Evolutionary conservation across 1,140 invertebrate species (phyloP).

Genomic region (Conus betulinus): DNA sequence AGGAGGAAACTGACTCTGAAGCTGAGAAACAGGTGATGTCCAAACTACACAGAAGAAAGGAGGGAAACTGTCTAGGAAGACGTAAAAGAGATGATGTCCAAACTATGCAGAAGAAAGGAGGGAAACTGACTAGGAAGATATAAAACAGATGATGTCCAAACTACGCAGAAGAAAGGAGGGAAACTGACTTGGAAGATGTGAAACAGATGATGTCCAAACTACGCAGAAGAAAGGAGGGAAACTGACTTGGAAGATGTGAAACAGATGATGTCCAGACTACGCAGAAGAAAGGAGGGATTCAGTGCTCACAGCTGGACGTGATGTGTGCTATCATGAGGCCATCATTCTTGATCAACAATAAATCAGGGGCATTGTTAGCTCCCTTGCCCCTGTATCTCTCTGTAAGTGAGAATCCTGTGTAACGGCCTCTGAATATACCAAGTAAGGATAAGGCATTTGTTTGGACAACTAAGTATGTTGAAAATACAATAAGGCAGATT

Average conservation of each 20-base stretch:
- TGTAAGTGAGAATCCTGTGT: too few relatives aligned
- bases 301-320: neutral
- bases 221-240: too few relatives aligned
- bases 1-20: neutral
- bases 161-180: too few relatives aligned
- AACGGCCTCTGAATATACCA: too few relatives aligned
- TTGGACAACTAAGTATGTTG: too few relatives aligned
- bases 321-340: too few relatives aligned
- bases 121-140: neutral
- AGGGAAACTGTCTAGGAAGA: neutral
- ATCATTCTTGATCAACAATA: too few relatives aligned
- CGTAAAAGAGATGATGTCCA: neutral
- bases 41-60: too few relatives aligned
- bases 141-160: neutral
- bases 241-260: neutral
- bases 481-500: too few relatives aligned
- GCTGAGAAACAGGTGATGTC: neutral
- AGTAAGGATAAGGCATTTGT: too few relatives aligned
- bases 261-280: neutral
- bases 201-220: neutral
- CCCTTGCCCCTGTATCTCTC: too few relatives aligned
- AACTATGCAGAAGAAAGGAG: neutral
- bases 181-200: neutral
- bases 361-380: too few relatives aligned
- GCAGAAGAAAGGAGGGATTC: neutral